Base-by-base conservation (phyloP, 1,140 invertebrate species). In the Mactra quadrangularis region DNA sequence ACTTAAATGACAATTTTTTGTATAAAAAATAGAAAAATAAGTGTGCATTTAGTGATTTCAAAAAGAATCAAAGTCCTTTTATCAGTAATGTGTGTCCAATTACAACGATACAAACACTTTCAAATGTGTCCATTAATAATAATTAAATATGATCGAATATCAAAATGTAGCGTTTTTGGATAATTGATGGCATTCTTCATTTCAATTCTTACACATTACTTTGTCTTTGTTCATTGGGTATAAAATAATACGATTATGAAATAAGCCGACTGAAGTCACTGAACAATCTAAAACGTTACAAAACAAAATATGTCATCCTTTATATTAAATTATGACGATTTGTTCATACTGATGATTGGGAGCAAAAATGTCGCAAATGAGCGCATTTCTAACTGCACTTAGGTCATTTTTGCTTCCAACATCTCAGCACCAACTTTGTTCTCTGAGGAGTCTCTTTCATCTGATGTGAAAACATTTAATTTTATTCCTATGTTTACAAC, bases 251-350 rank as follows among this genome's bases (percentile, higher is more conserved):
- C 55, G 47, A 68, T 72, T 57, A 57, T 55, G 52, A 57, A 57
- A 57, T 57, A 55, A 72, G 70, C 50, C 13, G 55, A 57, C 50
- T n/a, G n/a, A n/a, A n/a, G n/a, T n/a, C n/a, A n/a, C n/a, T n/a
- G n/a, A n/a, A n/a, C n/a, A n/a, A n/a, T n/a, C n/a, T n/a, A 19
- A 52, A 22, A 55, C 29, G 68, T 68, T 68, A 45, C 52, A 68
- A 55, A 4, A 27, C 53, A 52, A 27, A 41, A 68, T 68, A 19
- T 41, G 57, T 68, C 76, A 78, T 68, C 6, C 31, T 53, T n/a
- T 52, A 78, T 62, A 66, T 78, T n/a, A 35, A 78, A 78, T 50
- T 68, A 78, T 78, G 76, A 78, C 62, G 64, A 78, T 78, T 66
- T 50, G 64, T n/a, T n/a, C n/a, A n/a, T n/a, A n/a, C n/a, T n/a